Base-by-base conservation (phyloP, 2,113 vertebrate species). In the Axis porcinus region DNA sequence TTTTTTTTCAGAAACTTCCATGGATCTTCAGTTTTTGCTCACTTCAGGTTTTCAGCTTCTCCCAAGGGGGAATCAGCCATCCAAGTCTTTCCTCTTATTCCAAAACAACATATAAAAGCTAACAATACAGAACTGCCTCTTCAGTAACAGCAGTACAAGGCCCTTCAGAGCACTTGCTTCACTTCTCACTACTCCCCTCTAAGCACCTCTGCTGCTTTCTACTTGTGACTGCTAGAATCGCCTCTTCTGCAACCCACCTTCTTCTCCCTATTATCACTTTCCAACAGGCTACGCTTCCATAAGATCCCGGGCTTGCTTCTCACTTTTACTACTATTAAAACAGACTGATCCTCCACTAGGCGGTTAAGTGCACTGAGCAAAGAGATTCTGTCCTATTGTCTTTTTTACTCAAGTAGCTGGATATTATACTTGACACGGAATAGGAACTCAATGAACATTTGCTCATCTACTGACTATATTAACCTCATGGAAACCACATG, bases 401-500 rank as follows among this genome's bases (percentile, higher is more conserved):
- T 50, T 82, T 90, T 58, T 78, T 17, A 64, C 79, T 93, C 62
- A 15, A 83, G 62, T 45, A 86, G 57, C 47, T 86, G 74, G 27
- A 82, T 67, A 55, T 2, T 67, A 70, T 43, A 15, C 36, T 91
- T 96, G 86, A 94, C n/a, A 92, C 6, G 60, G n/a, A 83, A 87
- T 15, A 95, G 19, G 27, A 27, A 81, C 10, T 64, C 54, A 83
- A 47, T 64, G 91, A 86, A 52, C 92, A 86, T 90, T 79, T 67
- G 13, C 67, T 86, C 76, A 45, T 70, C 93, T 93, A 36, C 60
- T 70, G 43, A 50, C 28, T 94, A 17, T 81, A 52, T 74, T 93
- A 97, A 74, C n/a, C n/a, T 97, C 83, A 88, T n/a, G 81, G 52
- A 78, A 95, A 92, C 3, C 28, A 86, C 19, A 89, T 84, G 19